Evolutionary conservation across 53 echinoderm and acorn worm genomes (phyloP).

Genomic region (Echinometra lucunter): DNA sequence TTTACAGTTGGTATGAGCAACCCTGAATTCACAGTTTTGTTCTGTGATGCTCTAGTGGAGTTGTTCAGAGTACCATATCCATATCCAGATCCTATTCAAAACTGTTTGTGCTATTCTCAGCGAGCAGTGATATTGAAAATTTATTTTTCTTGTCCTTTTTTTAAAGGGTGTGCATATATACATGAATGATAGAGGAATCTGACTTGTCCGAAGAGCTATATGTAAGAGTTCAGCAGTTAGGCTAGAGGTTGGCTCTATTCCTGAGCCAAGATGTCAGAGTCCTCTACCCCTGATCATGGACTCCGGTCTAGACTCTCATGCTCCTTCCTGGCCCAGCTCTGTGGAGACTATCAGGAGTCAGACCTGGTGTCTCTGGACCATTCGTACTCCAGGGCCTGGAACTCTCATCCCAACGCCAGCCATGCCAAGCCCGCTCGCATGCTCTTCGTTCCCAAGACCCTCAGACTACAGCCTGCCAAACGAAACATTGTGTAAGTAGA

Average conservation of each 20-base stretch:
- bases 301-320: constrained; percentile 76
- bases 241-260: not conserved
- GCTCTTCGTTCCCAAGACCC: constrained; percentile 91
- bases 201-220: too few species aligned
- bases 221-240: too few species aligned
- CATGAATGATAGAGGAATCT: too few species aligned
- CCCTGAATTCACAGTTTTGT: too few species aligned
- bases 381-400: constrained; percentile 90
- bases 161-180: too few species aligned
- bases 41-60: too few species aligned
- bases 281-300: constrained; percentile 60
- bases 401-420: constrained; percentile 92
- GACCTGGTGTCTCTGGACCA: constrained; percentile 96
- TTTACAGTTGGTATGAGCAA: too few species aligned
- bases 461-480: constrained; percentile 79
- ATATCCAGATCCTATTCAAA: too few species aligned
- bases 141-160: too few species aligned
- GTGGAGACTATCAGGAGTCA: constrained; percentile 88
- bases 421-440: constrained; percentile 93
- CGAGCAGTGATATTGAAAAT: too few species aligned
- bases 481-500: constrained; percentile 79
- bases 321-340: constrained; percentile 92
- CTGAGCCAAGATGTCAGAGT: constrained; percentile 40
- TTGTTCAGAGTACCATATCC: too few species aligned
- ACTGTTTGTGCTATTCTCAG: too few species aligned